Evolutionary conservation across 2,113 vertebrate genomes (phyloP).

Genomic region (Cephalopterus ornatus): DNA sequence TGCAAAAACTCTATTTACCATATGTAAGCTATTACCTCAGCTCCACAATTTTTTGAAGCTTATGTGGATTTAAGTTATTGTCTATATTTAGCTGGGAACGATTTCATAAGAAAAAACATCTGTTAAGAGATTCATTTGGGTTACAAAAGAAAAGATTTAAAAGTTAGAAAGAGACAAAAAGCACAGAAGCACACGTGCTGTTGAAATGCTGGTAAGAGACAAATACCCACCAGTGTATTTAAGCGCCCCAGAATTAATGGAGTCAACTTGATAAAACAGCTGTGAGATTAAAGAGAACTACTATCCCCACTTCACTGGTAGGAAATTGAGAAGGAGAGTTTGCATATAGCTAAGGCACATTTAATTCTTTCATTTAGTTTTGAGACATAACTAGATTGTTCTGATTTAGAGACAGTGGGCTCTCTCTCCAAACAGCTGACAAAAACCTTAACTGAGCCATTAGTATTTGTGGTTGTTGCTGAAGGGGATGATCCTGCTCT

Average conservation of each 20-base stretch:
- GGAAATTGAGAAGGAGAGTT: not conserved
- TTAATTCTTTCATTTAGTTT: not conserved
- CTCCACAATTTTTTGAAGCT: not conserved
- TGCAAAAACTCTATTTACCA: not conserved
- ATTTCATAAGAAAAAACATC: not conserved
- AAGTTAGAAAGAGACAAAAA: not conserved
- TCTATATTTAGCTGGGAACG: not conserved
- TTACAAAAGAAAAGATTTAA: not conserved
- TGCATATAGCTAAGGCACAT: not conserved
- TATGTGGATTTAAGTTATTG: not conserved
- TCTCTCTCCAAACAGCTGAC: not conserved
- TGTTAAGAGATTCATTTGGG: not conserved
- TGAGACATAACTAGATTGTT: not conserved
- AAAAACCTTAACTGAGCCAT: not conserved
- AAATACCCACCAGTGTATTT: not conserved
- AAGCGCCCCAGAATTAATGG: not conserved
- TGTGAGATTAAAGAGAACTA: not conserved
- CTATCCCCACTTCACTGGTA: not conserved
- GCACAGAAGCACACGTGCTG: not conserved
- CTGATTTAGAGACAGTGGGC: not conserved
- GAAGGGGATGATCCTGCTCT: not conserved
- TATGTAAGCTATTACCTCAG: not conserved
- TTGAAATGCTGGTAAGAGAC: not conserved
- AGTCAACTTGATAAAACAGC: not conserved
- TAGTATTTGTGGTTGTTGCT: not conserved